A percentile compares a stretch with the other conserved stretches of the same genome.
These are phyloP conservation scores for Cantharis nigra DNA, from an alignment of 2,888 invertebrate species.

Conservation along the genomic window DNA sequence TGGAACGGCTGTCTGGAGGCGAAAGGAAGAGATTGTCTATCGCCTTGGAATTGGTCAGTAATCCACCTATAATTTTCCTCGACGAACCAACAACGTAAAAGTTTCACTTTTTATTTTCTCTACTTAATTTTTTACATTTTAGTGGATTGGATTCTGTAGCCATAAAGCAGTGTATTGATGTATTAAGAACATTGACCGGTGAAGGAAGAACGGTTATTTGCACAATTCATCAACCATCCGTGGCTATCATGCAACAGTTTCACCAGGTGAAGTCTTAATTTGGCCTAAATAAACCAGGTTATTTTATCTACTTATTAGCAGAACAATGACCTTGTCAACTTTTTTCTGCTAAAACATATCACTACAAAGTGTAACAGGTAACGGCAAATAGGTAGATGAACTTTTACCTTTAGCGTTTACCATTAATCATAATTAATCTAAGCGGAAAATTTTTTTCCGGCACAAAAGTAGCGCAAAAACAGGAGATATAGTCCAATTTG, in stretches of 20 bases:
- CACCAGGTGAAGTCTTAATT: constrained; percentile 59
- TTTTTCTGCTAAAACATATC: not conserved
- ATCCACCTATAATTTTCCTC: constrained; percentile 80
- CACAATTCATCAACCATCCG: constrained; percentile 81
- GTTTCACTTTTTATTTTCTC: not conserved
- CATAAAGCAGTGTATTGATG: constrained; percentile 71
- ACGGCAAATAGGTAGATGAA: not conserved
- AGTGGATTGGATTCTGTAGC: constrained; percentile 77
- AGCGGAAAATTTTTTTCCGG: no score
- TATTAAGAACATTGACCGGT: constrained; percentile 70
- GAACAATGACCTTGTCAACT: not conserved
- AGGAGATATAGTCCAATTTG: no score
- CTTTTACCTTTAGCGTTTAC: no score
- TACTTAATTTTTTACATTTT: constrained; percentile 20
- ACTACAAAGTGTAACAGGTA: not conserved
- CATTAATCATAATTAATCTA: no score
- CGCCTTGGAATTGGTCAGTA: constrained; percentile 79
- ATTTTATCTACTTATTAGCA: not conserved
- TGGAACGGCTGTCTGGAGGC: constrained; percentile 74
- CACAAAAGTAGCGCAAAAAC: no score
- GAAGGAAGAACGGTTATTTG: constrained; percentile 77
- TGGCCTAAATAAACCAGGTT: not conserved
- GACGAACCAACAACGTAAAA: constrained; percentile 80
- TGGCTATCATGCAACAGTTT: constrained; percentile 75
- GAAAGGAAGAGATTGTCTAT: constrained; percentile 77